These are phyloP conservation scores for Hystrix cristata DNA, from an alignment of 2,113 vertebrate genomes.

Conservation along the genomic window DNA sequence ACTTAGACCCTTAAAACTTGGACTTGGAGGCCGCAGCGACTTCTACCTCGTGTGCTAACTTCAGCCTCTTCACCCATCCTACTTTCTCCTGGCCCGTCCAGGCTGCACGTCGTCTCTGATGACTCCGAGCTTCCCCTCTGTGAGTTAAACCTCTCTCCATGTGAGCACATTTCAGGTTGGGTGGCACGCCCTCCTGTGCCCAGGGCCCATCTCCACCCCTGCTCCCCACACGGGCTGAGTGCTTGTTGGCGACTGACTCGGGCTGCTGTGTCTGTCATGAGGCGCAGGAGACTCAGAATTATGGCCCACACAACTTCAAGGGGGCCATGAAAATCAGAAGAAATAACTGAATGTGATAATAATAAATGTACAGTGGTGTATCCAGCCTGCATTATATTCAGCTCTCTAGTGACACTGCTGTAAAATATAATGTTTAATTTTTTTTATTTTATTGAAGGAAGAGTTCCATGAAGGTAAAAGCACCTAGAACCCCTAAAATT, in stretches of 20 bases:
- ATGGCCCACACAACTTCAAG: neutral
- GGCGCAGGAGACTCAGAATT: neutral
- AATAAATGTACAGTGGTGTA: neutral
- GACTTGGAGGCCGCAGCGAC: neutral
- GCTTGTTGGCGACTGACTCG: neutral
- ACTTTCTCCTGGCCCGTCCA: accelerated
- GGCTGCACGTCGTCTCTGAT: accelerated
- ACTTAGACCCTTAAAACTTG: neutral
- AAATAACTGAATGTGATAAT: neutral
- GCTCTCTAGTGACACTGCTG: neutral
- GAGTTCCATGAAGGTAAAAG: neutral
- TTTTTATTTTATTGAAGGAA: neutral
- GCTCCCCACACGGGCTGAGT: neutral
- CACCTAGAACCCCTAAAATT: neutral
- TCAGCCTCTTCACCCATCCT: accelerated
- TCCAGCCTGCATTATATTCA: neutral
- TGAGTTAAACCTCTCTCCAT: neutral
- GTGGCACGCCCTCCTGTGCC: neutral
- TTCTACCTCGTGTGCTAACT: accelerated
- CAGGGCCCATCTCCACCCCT: neutral
- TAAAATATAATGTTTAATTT: neutral
- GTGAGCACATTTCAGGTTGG: no score
- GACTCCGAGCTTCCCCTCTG: neutral
- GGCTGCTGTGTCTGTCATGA: neutral
- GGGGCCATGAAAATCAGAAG: neutral